Conservation (phyloP, 1,140 invertebrate genomes). For the Heliconius melpomene region DNA sequence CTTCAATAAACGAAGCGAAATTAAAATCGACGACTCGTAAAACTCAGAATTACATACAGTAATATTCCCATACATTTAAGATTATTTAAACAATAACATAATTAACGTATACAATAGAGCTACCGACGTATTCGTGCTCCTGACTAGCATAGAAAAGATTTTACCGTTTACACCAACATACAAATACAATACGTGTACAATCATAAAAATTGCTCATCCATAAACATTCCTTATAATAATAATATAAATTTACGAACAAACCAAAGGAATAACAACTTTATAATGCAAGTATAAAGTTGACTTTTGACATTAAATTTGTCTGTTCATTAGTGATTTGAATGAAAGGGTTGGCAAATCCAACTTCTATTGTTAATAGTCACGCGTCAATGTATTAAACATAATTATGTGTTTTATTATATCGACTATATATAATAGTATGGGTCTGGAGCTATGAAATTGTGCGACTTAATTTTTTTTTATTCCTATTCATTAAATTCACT, state of each 20-base stretch:
- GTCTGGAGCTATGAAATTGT: slow-evolving; percentile 16
- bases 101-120: slow-evolving; percentile 43
- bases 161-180: slow-evolving; percentile 62
- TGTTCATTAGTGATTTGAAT: slow-evolving; percentile 74
- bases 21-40: background rate
- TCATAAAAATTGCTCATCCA: slow-evolving; percentile 79
- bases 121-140: slow-evolving; percentile 46
- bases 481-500: slow-evolving; percentile 12
- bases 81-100: slow-evolving; percentile 47
- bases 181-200: slow-evolving; percentile 64
- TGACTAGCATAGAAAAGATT: slow-evolving; percentile 58
- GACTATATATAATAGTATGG: background rate
- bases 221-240: slow-evolving; percentile 73
- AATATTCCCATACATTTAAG: slow-evolving; percentile 11
- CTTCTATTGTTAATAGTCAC: slow-evolving; percentile 78
- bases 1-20: slow-evolving; percentile 13
- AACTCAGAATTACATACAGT: background rate
- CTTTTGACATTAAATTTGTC: slow-evolving; percentile 24
- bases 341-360: slow-evolving; percentile 80
- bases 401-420: slow-evolving; percentile 69
- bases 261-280: slow-evolving; percentile 43
- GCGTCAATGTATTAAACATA: slow-evolving; percentile 72
- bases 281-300: slow-evolving; percentile 36
- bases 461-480: slow-evolving; percentile 19
- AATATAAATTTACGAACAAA: slow-evolving; percentile 50